These are phyloP conservation scores for Alectoris magna DNA, from an alignment of 2,797 vertebrate species.

Conservation along the genomic window DNA sequence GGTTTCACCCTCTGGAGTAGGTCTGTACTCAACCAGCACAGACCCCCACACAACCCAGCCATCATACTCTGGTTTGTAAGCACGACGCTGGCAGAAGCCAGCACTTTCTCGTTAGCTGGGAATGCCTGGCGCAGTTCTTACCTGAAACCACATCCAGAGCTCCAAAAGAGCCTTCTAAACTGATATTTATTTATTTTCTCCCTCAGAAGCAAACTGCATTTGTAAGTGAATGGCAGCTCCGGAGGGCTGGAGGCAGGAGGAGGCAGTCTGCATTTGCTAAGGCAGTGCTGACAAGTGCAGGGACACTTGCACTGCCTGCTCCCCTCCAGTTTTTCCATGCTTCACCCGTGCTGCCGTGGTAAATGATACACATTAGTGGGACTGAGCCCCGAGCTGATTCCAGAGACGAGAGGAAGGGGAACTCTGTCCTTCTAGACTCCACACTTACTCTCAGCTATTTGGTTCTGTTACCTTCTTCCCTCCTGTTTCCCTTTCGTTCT, in stretches of 20 bases:
- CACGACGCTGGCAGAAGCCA: rapidly evolving
- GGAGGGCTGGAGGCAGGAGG: neutral
- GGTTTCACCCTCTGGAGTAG: neutral
- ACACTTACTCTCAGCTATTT: neutral
- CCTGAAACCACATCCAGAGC: rapidly evolving
- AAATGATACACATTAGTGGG: rapidly evolving
- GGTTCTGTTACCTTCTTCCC: neutral
- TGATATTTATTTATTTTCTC: rapidly evolving
- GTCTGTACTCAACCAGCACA: neutral
- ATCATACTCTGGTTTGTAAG: rapidly evolving
- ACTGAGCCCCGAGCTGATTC: neutral
- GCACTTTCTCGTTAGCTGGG: neutral
- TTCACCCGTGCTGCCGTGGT: neutral
- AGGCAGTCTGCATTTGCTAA: neutral
- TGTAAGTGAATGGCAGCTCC: neutral
- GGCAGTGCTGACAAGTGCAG: neutral
- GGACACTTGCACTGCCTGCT: rapidly evolving
- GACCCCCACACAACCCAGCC: rapidly evolving
- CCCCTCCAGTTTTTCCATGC: neutral
- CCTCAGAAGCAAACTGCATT: neutral
- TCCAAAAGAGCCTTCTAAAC: neutral
- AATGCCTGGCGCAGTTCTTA: neutral
- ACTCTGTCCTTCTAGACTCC: neutral
- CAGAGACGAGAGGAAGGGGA: neutral
- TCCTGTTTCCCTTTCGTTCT: neutral